Percentiles rank a stretch among this genome's conserved stretches.
Evolutionary conservation across 30 jellyfish, hydroid and myxozoan species (phyloP).

Genomic region (Chironex yamaguchii): DNA sequence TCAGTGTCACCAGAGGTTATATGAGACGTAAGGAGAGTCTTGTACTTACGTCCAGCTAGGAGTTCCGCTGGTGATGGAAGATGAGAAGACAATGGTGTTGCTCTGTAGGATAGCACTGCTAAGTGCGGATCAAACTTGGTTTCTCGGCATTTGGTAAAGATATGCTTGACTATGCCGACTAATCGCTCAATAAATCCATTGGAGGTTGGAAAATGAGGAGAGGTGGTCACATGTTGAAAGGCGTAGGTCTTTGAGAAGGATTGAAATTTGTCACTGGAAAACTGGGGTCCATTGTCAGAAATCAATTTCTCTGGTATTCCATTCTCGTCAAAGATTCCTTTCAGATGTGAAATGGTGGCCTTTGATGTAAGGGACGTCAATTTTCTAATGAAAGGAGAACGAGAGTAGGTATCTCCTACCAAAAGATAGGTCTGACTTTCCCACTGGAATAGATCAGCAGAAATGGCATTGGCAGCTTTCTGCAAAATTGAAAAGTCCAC

Average conservation of each 20-base stretch:
- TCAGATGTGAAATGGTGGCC: constrained; percentile 3
- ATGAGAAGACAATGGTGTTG: constrained; percentile 52
- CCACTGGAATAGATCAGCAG: too few species aligned
- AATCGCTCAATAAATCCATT: constrained; percentile 32
- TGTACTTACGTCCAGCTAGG: constrained; percentile 27
- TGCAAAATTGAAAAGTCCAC: too few species aligned
- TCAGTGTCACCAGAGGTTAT: not conserved
- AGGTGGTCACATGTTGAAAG: constrained; percentile 30
- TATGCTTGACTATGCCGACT: constrained; percentile 15
- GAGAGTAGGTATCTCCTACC: constrained; percentile 1
- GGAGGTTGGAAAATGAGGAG: constrained; percentile 38
- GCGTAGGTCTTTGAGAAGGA: constrained; percentile 29
- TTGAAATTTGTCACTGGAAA: not conserved
- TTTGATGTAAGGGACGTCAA: constrained; percentile 20
- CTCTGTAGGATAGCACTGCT: constrained; percentile 32
- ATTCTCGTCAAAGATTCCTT: constrained; percentile 27
- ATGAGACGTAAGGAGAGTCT: constrained; percentile 7
- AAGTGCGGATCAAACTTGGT: constrained; percentile 14
- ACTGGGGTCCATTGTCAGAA: constrained; percentile 52
- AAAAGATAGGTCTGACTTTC: too few species aligned
- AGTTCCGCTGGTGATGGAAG: constrained; percentile 79
- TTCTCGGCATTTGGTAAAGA: constrained; percentile 24
- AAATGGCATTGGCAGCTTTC: too few species aligned
- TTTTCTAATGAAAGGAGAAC: not conserved
- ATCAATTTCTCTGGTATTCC: constrained; percentile 31